Base-by-base conservation (phyloP, 2,797 vertebrate genomes). In the Sebastes hopkinsi region DNA sequence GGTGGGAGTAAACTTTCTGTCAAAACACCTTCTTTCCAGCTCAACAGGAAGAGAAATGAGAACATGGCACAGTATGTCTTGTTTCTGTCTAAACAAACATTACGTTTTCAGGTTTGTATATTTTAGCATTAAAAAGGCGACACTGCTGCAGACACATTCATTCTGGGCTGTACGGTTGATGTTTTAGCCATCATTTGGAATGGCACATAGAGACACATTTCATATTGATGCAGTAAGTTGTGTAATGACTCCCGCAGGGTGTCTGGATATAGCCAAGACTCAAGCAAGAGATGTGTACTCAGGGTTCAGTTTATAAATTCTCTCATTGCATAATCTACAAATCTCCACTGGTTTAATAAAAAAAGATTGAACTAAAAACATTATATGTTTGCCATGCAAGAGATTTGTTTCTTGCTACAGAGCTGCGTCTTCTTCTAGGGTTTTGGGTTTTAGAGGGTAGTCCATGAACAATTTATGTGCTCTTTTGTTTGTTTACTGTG, bases 401-500 rank as follows among this genome's bases (percentile, higher is more conserved):
- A 88, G 54, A 65, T 20, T 50, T 60, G 72, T 61, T 88, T 82
- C 73, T 85, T 80, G 70, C 60, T 82, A 55, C 64, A 83, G 71
- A 84, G 67, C 75, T 52, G 70, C 83, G 0, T 8, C 42, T 46
- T 46, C 36, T 87, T 85, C 81, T 82, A 82, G 85, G 87, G 75
- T 92, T 90, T 85, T 32, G 82, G 68, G 70, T 88, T 90, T 91
- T 78, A 71, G 65, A 86, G 84, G 86, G 86, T 85, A 82, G 88
- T 90, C 87, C 84, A 87, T 87, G 86, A 94, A 94, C 80, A 83
- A 90, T 94, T 95, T 93, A 94, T 94, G 77, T 92, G 91, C 85
- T 89, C 93, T 89, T 94, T 86, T 96, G 93, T 96, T 95, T 95
- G 94, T 96, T 95, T 95, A 95, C 94, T 95, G 95, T 86, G 95